These are phyloP conservation scores for Virgularia gustaviana DNA, from an alignment of 92 coral and sea anemone genomes.

Conservation along the genomic window DNA sequence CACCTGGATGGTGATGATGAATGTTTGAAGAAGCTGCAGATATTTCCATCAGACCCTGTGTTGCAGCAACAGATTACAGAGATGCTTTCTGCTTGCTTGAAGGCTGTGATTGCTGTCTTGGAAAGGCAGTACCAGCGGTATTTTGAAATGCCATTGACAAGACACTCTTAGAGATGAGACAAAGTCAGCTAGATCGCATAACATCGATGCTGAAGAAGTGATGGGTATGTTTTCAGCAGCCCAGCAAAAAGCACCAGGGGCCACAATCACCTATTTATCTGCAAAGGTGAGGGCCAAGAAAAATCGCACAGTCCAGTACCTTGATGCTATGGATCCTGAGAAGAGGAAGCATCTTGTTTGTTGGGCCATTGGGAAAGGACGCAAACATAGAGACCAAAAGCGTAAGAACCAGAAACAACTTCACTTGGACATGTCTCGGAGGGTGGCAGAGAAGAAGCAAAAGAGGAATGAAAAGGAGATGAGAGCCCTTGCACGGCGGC, in stretches of 20 bases:
- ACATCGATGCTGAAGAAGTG: no score
- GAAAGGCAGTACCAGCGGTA: neutral
- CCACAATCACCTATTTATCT: neutral
- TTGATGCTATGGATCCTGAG: neutral
- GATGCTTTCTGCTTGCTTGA: conserved; percentile 1
- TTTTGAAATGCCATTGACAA: neutral
- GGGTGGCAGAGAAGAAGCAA: neutral
- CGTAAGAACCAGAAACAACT: neutral
- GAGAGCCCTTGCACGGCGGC: neutral
- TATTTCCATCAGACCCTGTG: conserved; percentile 1
- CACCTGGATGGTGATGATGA: conserved; percentile 10
- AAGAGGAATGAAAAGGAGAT: conserved; percentile 1
- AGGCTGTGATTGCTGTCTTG: conserved; percentile 7
- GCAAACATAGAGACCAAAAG: neutral
- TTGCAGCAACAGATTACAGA: neutral
- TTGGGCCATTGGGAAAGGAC: neutral
- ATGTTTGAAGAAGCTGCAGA: neutral
- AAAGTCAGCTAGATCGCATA: conserved; percentile 12
- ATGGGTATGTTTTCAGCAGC: no score
- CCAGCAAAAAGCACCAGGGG: neutral
- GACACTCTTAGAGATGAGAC: neutral
- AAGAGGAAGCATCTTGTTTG: neutral
- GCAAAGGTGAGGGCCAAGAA: neutral
- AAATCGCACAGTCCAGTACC: neutral
- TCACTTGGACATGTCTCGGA: neutral